phyloP scores from a whole-genome alignment of 2,797 vertebrate genomes.

The Microctenopoma lineatum region DNA sequence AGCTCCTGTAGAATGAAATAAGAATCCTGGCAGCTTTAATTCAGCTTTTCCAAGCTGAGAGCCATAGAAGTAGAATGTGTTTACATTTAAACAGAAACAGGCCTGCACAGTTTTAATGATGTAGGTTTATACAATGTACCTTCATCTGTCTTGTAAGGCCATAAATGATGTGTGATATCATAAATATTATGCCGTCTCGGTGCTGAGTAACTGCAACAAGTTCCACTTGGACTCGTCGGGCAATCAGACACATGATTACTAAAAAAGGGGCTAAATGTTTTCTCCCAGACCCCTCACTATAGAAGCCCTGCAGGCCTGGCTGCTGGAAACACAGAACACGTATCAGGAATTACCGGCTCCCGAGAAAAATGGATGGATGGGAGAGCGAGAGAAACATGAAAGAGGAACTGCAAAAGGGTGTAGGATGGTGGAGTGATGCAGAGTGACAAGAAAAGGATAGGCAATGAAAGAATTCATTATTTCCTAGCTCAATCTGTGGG shows the following conservation, averaged over 20 bases:
- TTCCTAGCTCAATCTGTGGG: constrained; percentile 56
- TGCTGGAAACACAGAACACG: constrained; percentile 38
- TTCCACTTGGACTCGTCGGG: constrained; percentile 22
- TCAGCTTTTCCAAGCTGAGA: no score
- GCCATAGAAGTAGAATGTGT: no score
- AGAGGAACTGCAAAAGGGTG: constrained; percentile 21
- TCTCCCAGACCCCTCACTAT: background rate
- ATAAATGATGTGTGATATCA: no score
- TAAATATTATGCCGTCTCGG: no score
- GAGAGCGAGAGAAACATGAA: constrained; percentile 30
- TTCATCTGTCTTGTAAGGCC: no score
- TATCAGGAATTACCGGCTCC: background rate
- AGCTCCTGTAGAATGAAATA: background rate
- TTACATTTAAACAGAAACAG: no score
- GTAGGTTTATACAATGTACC: no score
- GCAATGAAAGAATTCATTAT: constrained; percentile 49
- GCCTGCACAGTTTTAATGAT: no score
- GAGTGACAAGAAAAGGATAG: constrained; percentile 38
- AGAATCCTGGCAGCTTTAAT: background rate
- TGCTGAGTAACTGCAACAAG: background rate
- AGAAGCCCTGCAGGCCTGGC: constrained; percentile 15
- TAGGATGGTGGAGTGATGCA: constrained; percentile 32
- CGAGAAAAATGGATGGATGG: constrained; percentile 19
- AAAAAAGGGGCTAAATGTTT: constrained; percentile 46
- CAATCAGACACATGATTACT: constrained; percentile 47